These are phyloP conservation scores for Elachura formosa DNA, from an alignment of 2,113 vertebrate species.

Conservation along the genomic window DNA sequence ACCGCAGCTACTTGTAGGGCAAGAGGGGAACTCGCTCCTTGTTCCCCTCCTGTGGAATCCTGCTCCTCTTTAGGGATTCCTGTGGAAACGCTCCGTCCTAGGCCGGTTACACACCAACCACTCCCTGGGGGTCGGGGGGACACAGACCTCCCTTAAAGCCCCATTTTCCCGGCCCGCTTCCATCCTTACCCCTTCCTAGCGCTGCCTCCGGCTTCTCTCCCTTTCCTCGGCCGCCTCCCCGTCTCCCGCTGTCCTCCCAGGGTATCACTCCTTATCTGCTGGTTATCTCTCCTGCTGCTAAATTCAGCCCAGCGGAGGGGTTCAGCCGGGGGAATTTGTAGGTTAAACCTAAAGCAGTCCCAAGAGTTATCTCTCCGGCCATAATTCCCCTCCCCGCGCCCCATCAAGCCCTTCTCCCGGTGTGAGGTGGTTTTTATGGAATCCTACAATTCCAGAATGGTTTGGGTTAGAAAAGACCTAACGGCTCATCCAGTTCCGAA, in stretches of 20 bases:
- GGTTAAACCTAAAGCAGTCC: not conserved
- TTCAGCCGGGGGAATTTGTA: conserved; percentile 29
- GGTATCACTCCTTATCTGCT: conserved; percentile 46
- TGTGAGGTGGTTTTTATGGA: not conserved
- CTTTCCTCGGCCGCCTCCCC: not conserved
- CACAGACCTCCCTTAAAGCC: not conserved
- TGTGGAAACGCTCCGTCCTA: not conserved
- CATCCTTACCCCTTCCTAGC: not conserved
- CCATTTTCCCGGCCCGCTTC: not conserved
- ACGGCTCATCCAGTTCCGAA: not conserved
- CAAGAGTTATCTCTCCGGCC: not conserved
- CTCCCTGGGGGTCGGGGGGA: not conserved
- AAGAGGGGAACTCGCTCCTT: not conserved
- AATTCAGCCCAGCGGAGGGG: conserved; percentile 29
- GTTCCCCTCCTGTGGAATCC: not conserved
- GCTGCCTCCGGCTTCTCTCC: not conserved
- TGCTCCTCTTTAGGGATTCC: not conserved
- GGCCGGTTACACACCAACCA: not conserved
- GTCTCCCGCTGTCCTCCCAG: not conserved
- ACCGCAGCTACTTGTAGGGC: not conserved
- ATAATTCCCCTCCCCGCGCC: not conserved
- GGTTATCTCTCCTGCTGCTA: conserved; percentile 40
- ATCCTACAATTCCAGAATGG: not conserved
- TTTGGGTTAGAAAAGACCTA: not conserved
- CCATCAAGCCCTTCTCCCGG: not conserved